These are phyloP conservation scores for Heloderma charlesbogerti DNA, from an alignment of 2,113 vertebrate genomes.

Conservation along the genomic window DNA sequence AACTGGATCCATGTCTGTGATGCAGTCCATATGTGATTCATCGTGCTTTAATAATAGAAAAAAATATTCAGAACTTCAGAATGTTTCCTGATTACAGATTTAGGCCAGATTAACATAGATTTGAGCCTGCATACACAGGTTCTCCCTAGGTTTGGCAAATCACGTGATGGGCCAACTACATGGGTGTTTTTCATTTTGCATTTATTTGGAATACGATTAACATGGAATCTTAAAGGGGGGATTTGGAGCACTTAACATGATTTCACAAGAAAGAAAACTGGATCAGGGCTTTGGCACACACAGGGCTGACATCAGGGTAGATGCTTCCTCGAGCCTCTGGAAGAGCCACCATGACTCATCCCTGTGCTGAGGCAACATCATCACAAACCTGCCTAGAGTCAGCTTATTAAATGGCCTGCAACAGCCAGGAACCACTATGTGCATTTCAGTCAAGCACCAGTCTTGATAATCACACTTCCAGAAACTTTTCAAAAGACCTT, in stretches of 20 bases:
- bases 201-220: not conserved
- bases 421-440: not conserved
- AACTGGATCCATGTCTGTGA: not conserved
- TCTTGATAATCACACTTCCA: not conserved
- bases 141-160: not conserved
- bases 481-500: not conserved
- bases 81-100: not conserved
- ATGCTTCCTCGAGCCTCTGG: not conserved
- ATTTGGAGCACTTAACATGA: conserved; percentile 34
- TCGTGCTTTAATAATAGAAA: not conserved
- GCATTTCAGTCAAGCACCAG: not conserved
- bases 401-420: conserved; percentile 8
- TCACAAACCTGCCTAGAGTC: conserved; percentile 27
- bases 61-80: not conserved
- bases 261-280: conserved; percentile 22
- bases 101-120: not conserved
- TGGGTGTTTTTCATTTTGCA: not conserved
- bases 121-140: not conserved
- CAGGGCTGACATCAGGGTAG: not conserved
- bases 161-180: not conserved
- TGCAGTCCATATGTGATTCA: not conserved
- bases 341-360: not conserved
- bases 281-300: conserved; percentile 1
- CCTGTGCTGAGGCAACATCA: conserved; percentile 7
- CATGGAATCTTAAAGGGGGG: conserved; percentile 8